Percentiles rank a stretch among this genome's conserved stretches.
Evolutionary conservation across 2,888 invertebrate genomes (phyloP).

Genomic region (Acanthosepion lycidas): DNA sequence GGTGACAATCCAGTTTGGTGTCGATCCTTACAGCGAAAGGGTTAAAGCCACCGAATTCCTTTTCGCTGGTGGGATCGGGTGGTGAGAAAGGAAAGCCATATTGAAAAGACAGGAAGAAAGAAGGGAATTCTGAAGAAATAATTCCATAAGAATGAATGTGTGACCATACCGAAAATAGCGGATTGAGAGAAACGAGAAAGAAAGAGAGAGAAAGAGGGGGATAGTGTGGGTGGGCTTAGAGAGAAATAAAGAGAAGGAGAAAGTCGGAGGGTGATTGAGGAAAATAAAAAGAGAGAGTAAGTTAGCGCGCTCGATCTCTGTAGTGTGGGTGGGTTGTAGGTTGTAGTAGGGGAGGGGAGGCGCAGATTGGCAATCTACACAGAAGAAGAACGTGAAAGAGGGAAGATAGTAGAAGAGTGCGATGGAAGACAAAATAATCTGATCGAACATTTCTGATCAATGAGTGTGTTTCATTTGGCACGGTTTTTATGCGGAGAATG

Average conservation of each 20-base stretch:
- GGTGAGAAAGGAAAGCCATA: background rate
- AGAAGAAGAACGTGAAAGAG: background rate
- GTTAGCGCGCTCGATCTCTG: background rate
- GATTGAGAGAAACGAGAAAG: background rate
- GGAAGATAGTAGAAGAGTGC: background rate
- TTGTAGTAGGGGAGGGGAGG: background rate
- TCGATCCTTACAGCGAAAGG: conserved; percentile 33
- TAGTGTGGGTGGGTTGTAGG: background rate
- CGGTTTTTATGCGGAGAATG: conserved; percentile 7
- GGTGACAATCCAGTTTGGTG: background rate
- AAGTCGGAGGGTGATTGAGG: background rate
- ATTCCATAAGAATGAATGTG: background rate
- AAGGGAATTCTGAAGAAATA: background rate
- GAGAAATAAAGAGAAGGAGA: background rate
- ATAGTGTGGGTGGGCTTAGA: background rate
- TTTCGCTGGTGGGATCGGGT: background rate
- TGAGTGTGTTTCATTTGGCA: background rate
- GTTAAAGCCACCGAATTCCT: background rate
- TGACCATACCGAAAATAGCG: background rate
- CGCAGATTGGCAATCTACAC: background rate
- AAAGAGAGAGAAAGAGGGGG: background rate
- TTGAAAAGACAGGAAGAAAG: background rate
- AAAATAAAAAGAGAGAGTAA: background rate
- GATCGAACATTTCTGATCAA: conserved; percentile 8
- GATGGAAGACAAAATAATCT: background rate